phyloP scores from a whole-genome alignment of 2,888 invertebrate genomes.

The Aleiodes alternator region DNA sequence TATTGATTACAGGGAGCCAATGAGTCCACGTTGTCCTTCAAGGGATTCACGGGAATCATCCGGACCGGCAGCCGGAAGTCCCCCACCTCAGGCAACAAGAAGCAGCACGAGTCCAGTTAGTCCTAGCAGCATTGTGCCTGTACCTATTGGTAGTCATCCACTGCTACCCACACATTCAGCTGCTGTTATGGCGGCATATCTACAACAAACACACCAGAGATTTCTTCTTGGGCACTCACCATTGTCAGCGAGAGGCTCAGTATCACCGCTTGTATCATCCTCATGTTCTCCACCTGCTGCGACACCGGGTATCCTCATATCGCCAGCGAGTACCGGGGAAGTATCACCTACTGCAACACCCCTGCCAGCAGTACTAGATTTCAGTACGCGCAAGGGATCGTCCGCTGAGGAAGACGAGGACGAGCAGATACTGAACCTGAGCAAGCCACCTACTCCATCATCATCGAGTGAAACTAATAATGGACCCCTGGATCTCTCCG shows the following conservation, averaged over 20 bases:
- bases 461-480: conserved; percentile 77
- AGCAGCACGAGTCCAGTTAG: conserved; percentile 79
- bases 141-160: conserved; percentile 82
- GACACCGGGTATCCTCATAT: conserved; percentile 77
- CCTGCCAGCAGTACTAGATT: conserved; percentile 83
- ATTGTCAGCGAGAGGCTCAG: conserved; percentile 76
- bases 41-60: conserved; percentile 84
- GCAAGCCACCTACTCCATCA: conserved; percentile 80
- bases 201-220: conserved; percentile 85
- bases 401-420: conserved; percentile 79
- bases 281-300: conserved; percentile 81
- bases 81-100: conserved; percentile 78
- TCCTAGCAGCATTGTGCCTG: conserved; percentile 81
- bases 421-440: conserved; percentile 84
- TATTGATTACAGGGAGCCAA: conserved; percentile 80
- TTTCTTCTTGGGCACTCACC: conserved; percentile 82
- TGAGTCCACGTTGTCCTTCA: conserved; percentile 88
- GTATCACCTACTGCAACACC: conserved; percentile 71
- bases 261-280: conserved; percentile 84
- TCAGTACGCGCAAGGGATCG: conserved; percentile 84
- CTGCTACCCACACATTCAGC: conserved; percentile 87
- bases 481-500: conserved; percentile 88
- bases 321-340: conserved; percentile 78
- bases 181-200: conserved; percentile 86
- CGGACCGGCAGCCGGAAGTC: conserved; percentile 83